These are phyloP conservation scores for Aporrectodea caliginosa DNA, from an alignment of 1,140 invertebrate species.

Conservation along the genomic window DNA sequence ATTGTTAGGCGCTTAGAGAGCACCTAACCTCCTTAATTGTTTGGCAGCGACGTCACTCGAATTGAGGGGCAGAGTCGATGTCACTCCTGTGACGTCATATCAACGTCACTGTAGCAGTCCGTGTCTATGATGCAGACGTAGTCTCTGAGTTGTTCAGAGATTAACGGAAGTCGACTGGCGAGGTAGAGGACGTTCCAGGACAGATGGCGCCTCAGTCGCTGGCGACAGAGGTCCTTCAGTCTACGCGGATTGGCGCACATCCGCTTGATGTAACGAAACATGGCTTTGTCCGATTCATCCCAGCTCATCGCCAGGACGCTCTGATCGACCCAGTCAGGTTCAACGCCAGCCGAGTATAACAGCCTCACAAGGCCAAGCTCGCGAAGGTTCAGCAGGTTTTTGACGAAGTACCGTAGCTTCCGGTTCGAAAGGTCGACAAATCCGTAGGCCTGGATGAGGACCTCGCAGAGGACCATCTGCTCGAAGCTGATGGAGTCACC, in stretches of 20 bases:
- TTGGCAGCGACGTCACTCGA: too few relatives aligned
- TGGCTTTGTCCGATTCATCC: conserved; percentile 15
- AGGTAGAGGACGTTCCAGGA: conserved; percentile 26
- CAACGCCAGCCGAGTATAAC: conserved; percentile 28
- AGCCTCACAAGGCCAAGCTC: conserved; percentile 25
- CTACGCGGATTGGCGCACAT: conserved; percentile 8
- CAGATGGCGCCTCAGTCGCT: conserved; percentile 10
- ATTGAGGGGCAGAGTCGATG: too few relatives aligned
- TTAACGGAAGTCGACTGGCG: conserved; percentile 19
- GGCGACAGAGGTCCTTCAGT: conserved; percentile 24
- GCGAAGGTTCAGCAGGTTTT: conserved; percentile 1
- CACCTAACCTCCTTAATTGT: too few relatives aligned
- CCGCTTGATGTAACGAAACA: conserved; percentile 12
- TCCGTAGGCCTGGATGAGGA: conserved; percentile 27
- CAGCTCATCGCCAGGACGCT: conserved; percentile 16
- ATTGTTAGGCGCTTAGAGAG: too few relatives aligned
- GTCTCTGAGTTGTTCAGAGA: conserved; percentile 24
- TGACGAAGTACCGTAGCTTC: conserved; percentile 9
- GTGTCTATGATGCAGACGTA: conserved; percentile 31
- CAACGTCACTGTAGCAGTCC: conserved; percentile 25
- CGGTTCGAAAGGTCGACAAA: background rate
- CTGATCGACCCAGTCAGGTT: conserved; percentile 23
- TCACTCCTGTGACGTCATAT: background rate
- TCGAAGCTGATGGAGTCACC: conserved; percentile 19
- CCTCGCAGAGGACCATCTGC: conserved; percentile 29